Evolutionary conservation across 2,888 invertebrate species (phyloP), one percentile per base, ranked within the genome.

Genomic region (Ichneumoninae sp.): DNA sequence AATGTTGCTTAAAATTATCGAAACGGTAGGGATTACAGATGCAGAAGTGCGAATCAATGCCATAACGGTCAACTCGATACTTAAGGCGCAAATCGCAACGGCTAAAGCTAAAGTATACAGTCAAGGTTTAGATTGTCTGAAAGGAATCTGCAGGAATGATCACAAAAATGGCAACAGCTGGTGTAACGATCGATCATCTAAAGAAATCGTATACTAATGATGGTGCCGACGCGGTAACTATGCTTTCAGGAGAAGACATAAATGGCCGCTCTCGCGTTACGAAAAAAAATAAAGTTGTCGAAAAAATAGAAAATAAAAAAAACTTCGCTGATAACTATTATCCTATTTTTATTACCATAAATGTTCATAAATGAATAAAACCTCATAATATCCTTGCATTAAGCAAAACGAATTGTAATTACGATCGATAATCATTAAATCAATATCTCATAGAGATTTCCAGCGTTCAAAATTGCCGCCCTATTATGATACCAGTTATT

Each of bases 141-240:
- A 77, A 33, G 33, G n/a, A 13, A 16, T 75, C 76, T 16, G 50
- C 70, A 40, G 75, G 81, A 33, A 81, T 81, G 70, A 26, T 69
- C 8, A 62, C 69, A 19, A 81, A 81, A 76, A 68, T 81, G 66
- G 81, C 62, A 33, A 69, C 44, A 60, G 70, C 81, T 69, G 50
- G 76, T 50, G 36, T 81, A 22, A 69, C 81, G 13, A 10, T 81
- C 19, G 75, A 81, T 8, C 47, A 72, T 36, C 40, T 81, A n/a
- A 36, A 62, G 44, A 69, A 76, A 76, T 62, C 70, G 13, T 76
- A 50, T 81, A 10, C 40, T 13, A 44, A 75, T n/a, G 69, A 69
- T 30, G 70, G 76, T 7, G 60, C 44, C 16, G 54, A 69, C 10
- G 76, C 74, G 1, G 36, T 76, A 36, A 75, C 30, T 68, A 69